phyloP scores from a whole-genome alignment of 2,888 invertebrate genomes.

The Andrena praecox region DNA sequence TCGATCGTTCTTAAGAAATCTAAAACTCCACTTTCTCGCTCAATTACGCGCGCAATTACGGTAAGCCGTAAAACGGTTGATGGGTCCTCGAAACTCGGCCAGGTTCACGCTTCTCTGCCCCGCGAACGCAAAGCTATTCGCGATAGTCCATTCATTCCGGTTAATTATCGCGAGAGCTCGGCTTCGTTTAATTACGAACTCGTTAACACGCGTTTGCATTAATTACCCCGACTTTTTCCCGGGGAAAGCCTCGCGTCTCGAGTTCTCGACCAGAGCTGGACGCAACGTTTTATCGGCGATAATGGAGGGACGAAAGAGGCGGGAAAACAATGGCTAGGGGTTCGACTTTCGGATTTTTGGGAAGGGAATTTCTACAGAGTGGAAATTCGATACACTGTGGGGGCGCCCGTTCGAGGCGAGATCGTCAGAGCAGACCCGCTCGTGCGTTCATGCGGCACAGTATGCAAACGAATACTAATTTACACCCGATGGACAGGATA shows the following conservation, averaged over 20 bases:
- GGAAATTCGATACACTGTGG: not conserved
- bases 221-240: constrained; percentile 19
- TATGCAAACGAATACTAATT: constrained; percentile 78
- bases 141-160: constrained; percentile 7
- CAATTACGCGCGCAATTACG: constrained; percentile 21
- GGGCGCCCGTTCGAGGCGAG: constrained; percentile 23
- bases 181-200: constrained; percentile 44
- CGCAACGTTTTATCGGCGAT: not conserved
- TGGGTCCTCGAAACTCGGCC: constrained; percentile 32
- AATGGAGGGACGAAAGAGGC: not conserved
- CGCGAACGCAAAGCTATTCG: not conserved
- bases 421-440: constrained; percentile 43
- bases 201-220: constrained; percentile 37
- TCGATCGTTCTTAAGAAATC: not conserved
- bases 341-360: constrained; percentile 26
- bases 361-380: constrained; percentile 7
- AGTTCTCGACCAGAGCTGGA: constrained; percentile 4
- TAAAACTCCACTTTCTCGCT: not conserved
- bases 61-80: not conserved
- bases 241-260: constrained; percentile 24
- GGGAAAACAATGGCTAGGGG: not conserved
- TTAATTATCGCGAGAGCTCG: constrained; percentile 43
- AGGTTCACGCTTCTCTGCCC: not conserved
- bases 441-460: constrained; percentile 63
- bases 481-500: constrained; percentile 40